These are phyloP conservation scores for Arion vulgaris DNA, from an alignment of 1,140 invertebrate species.

Conservation along the genomic window DNA sequence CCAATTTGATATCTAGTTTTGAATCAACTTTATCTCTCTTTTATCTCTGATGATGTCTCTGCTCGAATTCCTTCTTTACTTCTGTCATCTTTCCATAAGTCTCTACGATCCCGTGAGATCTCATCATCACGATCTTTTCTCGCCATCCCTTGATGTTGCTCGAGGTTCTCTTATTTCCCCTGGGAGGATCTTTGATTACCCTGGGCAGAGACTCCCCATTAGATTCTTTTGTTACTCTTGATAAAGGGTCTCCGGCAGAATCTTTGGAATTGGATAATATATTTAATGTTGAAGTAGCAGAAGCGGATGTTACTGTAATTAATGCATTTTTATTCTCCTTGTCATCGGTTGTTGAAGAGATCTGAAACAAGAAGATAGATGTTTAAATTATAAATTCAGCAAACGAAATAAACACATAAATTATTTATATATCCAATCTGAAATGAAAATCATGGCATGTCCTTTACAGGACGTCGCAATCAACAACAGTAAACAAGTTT, in stretches of 20 bases:
- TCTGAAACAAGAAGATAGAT: conserved; percentile 1
- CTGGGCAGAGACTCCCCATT: neutral
- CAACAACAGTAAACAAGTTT: too few relatives aligned
- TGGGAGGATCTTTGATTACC: conserved; percentile 10
- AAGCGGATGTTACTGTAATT: neutral
- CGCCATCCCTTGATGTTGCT: conserved; percentile 9
- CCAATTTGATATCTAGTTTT: neutral
- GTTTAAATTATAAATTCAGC: too few relatives aligned
- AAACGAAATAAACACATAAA: too few relatives aligned
- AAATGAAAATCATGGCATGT: too few relatives aligned
- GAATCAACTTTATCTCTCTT: conserved; percentile 5
- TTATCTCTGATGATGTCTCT: conserved; percentile 27
- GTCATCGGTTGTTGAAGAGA: conserved; percentile 36
- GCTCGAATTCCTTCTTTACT: conserved; percentile 28
- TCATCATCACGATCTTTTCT: conserved; percentile 24
- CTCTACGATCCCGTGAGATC: conserved; percentile 17
- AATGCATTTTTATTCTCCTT: conserved; percentile 20
- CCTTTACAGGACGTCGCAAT: too few relatives aligned
- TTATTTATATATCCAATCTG: too few relatives aligned
- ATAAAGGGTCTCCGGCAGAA: neutral
- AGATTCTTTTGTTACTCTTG: neutral
- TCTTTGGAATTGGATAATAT: neutral
- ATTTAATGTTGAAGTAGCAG: neutral
- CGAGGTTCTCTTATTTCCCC: conserved; percentile 22
- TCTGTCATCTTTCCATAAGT: conserved; percentile 38